Base-by-base conservation (phyloP, 1,140 invertebrate genomes). In the Polyergus mexicanus region DNA sequence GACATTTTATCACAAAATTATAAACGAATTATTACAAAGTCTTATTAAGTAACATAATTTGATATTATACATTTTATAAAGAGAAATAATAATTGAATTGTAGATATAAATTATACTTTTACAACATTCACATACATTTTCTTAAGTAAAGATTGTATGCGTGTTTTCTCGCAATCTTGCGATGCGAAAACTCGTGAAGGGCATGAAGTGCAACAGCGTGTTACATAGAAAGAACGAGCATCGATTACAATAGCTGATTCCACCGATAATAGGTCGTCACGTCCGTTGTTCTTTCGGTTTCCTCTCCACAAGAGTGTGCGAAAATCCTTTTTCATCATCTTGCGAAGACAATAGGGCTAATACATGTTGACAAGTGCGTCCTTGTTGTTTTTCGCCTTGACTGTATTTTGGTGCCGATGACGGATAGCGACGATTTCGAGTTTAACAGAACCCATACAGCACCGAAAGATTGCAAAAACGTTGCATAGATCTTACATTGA, bases 321-420 rank as follows among this genome's bases (percentile, higher is more conserved):
- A 76, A 58, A 76, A 84, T 19, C 41, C 56, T 47, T 63, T 74
- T 80, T 32, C 77, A 16, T 69, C 77, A 69, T 54, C 47, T 56
- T 8, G 22, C 19, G 77, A 81, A 72, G 44, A 81, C 66, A 81
- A 81, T 81, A 72, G 54, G 19, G 8, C 28, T 68, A 6, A 35
- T 68, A 69, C 22, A 51, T 19, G 74, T 11, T 6, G 38, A 16
- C 60, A 25, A 32, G 22, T 47, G 4, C n/a, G 56, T 85, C 44
- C 56, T 76, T 84, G 38, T 84, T 69, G 54, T 22, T 71, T 35
- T 62, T 66, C 25, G 41, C 32, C 47, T 56, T 77, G 60, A 47
- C 47, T 16, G 16, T 13, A 83, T 72, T 85, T 28, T 22, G 19
- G 22, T 62, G 19, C 22, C 19, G 11, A 38, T 16, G 35, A 13